Evolutionary conservation across 2,888 invertebrate genomes (phyloP), one percentile per base, ranked within the genome.

Genomic region (Plemyria rubiginata): DNA sequence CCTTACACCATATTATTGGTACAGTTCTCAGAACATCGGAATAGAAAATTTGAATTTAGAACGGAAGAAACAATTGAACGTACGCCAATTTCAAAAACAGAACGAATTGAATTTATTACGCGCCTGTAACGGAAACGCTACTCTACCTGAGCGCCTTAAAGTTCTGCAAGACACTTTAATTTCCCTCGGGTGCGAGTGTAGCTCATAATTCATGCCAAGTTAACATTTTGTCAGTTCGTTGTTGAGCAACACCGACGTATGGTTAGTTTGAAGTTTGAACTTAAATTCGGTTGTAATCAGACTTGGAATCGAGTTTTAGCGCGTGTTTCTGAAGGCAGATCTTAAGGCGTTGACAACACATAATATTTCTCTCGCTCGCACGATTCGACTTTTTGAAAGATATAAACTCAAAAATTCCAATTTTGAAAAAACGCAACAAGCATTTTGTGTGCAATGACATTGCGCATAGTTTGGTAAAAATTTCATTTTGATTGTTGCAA

Each of bases 121-220:
- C 82, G 82, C 72, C 80, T 75, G 57, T 53, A 65, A 76, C 71
- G 76, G 79, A 78, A 80, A 48, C 64, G 68, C 67, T 73, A 72
- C 82, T 78, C 76, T 87, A 90, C 89, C 90, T 91, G 88, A 80
- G 79, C 82, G 79, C 85, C 88, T 89, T 88, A 86, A 90, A 91
- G 85, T 90, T 91, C 87, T 86, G 82, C 86, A 88, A 92, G 91
- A 88, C 88, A 89, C 87, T 90, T 90, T 92, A 92, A 92, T 92
- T 92, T 92, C 92, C 92, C 90, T 66, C 66, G 88, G 85, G 88
- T 80, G 75, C 78, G 79, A 82, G 83, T 78, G 82, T 74, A 81
- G 78, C 86, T 89, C 90, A 92, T 92, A 92, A 91, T 90, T 92
- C 91, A 92, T 90, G 86, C 88, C 76, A 79, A 88, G 88, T 89